Base-by-base conservation (phyloP, 1,140 invertebrate genomes). In the Idris sp. region DNA sequence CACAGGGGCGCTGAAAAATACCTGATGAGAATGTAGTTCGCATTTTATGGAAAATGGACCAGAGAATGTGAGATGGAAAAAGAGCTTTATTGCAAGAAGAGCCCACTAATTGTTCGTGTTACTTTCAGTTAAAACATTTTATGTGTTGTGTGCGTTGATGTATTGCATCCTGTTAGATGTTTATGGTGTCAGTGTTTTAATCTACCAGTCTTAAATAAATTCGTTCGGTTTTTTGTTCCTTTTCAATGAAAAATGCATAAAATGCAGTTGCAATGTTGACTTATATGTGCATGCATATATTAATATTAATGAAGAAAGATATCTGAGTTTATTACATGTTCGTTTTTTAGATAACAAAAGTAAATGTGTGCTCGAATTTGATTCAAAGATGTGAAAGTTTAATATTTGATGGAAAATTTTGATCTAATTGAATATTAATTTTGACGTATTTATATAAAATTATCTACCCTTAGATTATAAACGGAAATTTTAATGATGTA, bases 71-170 rank as follows among this genome's bases (percentile, higher is more conserved):
- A 28, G 15, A 33, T 33, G n/a, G 10, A n/a, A 38, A 8, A 38
- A 2, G 13, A 0, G 16, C 30, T 46, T 46, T 31, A 31, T 31
- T 19, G 44, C 44, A 28, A 30, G 6, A n/a, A 19, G 15, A 48
- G 28, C n/a, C 0, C 16, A 33, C 28, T 33, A 48, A 31, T 48
- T 48, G 28, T 18, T 10, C 26, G 13, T 19, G 44, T 31, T 31
- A 31, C 26, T 48, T 48, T 48, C 15, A 8, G 15, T 13, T 33
- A n/a, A 28, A 48, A 48, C 33, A 19, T 48, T 31, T 48, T 5
- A 48, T 14, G 44, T 4, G 15, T 7, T 31, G 28, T 18, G 15
- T 48, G n/a, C n/a, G 44, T 48, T 11, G 40, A 7, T 26, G 10
- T 43, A n/a, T 19, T 18, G 26, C 15, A 9, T 31, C 10, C 25